Percentiles rank a stretch among this genome's conserved stretches.
Evolutionary conservation across 2,113 vertebrate genomes (phyloP).

Genomic region (Rhynchomys soricoides): DNA sequence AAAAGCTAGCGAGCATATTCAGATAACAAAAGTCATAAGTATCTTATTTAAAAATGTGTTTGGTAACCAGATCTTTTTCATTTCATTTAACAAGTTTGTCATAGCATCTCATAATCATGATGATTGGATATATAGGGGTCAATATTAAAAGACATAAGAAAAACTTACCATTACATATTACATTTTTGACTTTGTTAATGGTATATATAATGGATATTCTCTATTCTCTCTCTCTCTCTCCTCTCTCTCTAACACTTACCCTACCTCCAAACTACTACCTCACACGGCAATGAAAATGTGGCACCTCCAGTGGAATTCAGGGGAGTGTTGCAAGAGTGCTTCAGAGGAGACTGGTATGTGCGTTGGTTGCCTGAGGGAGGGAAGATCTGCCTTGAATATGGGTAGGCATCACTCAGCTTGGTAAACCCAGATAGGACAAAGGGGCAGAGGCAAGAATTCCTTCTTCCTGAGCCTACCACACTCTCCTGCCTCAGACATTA

Average conservation of each 20-base stretch:
- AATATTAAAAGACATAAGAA: neutral
- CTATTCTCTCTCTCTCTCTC: neutral
- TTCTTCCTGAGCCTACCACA: neutral
- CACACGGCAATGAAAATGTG: neutral
- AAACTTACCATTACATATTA: neutral
- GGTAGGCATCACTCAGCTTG: too few relatives aligned
- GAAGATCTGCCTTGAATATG: neutral
- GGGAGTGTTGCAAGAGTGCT: rapidly evolving
- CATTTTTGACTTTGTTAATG: neutral
- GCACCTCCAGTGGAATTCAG: neutral
- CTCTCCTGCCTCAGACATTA: neutral
- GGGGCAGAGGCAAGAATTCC: neutral
- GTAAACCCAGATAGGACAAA: neutral
- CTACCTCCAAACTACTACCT: neutral
- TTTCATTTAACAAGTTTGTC: neutral
- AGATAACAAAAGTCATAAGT: neutral
- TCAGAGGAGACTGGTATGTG: neutral
- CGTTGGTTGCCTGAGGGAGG: neutral
- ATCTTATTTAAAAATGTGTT: conserved; percentile 14
- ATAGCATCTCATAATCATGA: neutral
- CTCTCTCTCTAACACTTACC: too few relatives aligned
- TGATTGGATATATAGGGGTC: neutral
- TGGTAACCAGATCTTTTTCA: neutral
- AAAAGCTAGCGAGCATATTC: neutral
- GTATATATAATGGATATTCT: neutral